Evolutionary conservation across 2,888 invertebrate species (phyloP).

Genomic region (Caenorhabditis imperialis): DNA sequence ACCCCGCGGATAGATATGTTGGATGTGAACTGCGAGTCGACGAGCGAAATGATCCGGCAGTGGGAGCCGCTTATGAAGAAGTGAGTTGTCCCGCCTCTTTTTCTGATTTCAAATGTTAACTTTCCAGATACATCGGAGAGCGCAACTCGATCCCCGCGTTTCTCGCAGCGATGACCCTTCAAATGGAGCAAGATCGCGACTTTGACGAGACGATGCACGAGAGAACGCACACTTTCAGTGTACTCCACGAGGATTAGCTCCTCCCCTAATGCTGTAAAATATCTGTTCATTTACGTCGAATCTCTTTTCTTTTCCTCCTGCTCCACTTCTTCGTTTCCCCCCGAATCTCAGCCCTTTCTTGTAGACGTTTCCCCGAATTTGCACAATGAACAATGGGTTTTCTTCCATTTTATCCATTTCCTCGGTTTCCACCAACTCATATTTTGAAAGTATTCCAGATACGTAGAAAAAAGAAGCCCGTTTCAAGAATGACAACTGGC

Average conservation of each 20-base stretch:
- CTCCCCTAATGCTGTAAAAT: not conserved
- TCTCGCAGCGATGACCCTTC: conserved; percentile 57
- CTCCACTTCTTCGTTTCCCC: not conserved
- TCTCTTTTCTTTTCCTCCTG: not conserved
- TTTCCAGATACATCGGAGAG: conserved; percentile 62
- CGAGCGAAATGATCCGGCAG: conserved; percentile 32
- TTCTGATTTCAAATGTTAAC: not conserved
- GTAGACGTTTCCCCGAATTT: not conserved
- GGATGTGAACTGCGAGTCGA: conserved; percentile 39
- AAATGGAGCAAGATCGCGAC: conserved; percentile 53
- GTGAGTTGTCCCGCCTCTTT: conserved; percentile 11
- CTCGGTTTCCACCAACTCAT: no score
- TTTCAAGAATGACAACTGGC: not conserved
- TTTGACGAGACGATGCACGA: conserved; percentile 56
- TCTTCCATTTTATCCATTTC: conserved; percentile 1
- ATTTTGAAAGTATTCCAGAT: no score
- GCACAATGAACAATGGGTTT: not conserved
- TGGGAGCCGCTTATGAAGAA: conserved; percentile 56
- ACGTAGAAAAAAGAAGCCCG: no score
- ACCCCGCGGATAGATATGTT: conserved; percentile 50
- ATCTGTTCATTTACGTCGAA: not conserved
- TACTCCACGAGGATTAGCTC: conserved; percentile 51
- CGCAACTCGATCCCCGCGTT: conserved; percentile 62
- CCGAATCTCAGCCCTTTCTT: not conserved
- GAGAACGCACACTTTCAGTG: conserved; percentile 60